phyloP scores from a whole-genome alignment of 2,113 vertebrate species.

The Canis aureus region DNA sequence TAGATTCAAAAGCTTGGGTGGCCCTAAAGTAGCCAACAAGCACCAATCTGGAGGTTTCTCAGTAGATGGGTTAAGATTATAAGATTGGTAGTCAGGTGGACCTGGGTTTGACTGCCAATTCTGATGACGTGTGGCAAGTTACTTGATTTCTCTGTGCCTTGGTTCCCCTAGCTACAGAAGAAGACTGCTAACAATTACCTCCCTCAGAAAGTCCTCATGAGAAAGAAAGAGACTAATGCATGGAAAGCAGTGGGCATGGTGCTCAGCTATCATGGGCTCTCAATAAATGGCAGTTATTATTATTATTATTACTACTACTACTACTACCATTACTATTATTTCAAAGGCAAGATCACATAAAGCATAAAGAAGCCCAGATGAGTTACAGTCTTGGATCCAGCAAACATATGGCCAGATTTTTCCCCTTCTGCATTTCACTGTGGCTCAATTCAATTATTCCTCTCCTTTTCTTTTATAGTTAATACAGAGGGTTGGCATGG shows the following conservation, averaged over 20 bases:
- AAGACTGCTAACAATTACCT: neutral
- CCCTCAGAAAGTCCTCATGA: neutral
- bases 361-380: neutral
- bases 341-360: conserved; percentile 34
- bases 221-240: neutral
- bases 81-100: neutral
- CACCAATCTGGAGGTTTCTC: neutral
- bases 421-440: neutral
- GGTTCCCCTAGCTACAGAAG: neutral
- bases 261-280: neutral
- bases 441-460: conserved; percentile 26
- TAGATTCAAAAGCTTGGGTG: neutral
- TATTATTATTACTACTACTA: neutral
- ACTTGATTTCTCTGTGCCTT: neutral
- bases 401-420: neutral
- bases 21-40: neutral
- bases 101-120: neutral
- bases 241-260: neutral
- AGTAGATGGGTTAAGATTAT: too few species aligned
- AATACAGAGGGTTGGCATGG: neutral
- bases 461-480: neutral
- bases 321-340: neutral
- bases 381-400: neutral
- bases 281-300: neutral
- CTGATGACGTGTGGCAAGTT: neutral